A percentile compares a stretch with the other conserved stretches of the same genome.
These are phyloP conservation scores for Eunapius fragilis DNA, from an alignment of 37 sponge, comb jelly and placozoan genomes.

Conservation along the genomic window DNA sequence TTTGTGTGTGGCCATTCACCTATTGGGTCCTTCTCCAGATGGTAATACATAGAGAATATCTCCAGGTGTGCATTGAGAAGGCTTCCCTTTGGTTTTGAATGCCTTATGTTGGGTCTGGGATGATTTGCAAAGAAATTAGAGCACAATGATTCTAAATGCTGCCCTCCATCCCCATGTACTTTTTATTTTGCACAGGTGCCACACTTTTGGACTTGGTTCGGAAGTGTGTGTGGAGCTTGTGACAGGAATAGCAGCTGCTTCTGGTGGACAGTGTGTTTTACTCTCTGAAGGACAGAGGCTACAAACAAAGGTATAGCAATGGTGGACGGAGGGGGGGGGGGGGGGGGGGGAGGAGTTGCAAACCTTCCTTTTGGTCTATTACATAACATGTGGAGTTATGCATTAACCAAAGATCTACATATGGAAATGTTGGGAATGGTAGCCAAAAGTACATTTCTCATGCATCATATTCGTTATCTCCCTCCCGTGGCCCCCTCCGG, in stretches of 20 bases:
- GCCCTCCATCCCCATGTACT: background rate
- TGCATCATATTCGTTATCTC: too few relatives aligned
- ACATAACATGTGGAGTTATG: too few relatives aligned
- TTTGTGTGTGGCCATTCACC: too few relatives aligned
- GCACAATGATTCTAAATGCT: background rate
- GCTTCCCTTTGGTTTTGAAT: background rate
- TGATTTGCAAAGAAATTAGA: background rate
- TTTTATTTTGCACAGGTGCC: conserved; percentile 59
- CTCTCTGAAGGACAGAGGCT: conserved; percentile 33
- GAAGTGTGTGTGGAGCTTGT: conserved; percentile 65
- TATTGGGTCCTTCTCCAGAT: background rate
- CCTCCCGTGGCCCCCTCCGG: too few relatives aligned
- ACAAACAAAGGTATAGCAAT: conserved; percentile 51
- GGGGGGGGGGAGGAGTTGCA: too few relatives aligned
- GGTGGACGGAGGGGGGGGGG: too few relatives aligned
- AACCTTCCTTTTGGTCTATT: too few relatives aligned
- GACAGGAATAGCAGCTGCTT: conserved; percentile 52
- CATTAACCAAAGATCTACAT: too few relatives aligned
- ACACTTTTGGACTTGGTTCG: conserved; percentile 74
- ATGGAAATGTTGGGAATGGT: too few relatives aligned
- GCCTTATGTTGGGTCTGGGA: background rate
- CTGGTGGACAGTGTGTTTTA: conserved; percentile 53
- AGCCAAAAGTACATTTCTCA: too few relatives aligned
- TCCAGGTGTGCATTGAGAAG: background rate
- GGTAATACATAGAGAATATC: too few relatives aligned